Conservation (phyloP, 2,888 invertebrate species). For the Morpho deidamia region DNA sequence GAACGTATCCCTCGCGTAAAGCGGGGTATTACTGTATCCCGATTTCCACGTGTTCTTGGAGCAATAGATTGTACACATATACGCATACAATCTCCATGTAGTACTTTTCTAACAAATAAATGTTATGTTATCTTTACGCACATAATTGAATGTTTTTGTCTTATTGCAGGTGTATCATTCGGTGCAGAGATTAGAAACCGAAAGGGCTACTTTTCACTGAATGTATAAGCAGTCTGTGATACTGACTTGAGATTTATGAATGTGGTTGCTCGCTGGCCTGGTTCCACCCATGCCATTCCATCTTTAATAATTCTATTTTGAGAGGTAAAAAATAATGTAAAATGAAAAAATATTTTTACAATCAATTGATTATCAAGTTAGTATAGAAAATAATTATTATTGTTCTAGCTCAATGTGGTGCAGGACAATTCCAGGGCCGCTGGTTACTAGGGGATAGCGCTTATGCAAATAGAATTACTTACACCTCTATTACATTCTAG, state of each 20-base stretch:
- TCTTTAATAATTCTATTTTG: not conserved
- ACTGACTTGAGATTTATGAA: constrained; percentile 2
- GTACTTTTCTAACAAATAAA: not conserved
- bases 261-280: constrained; percentile 1
- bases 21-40: too few relatives aligned
- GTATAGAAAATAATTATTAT: not conserved
- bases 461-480: constrained; percentile 1
- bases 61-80: constrained; percentile 5
- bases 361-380: not conserved
- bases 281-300: constrained; percentile 1
- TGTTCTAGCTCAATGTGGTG: constrained; percentile 1
- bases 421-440: not conserved
- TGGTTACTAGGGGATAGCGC: constrained; percentile 8
- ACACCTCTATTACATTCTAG: constrained; percentile 3
- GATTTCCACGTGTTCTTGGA: constrained; percentile 4
- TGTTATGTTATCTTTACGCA: not conserved
- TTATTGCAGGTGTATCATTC: not conserved
- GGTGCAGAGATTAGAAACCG: not conserved
- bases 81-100: not conserved
- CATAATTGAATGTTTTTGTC: not conserved
- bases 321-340: not conserved
- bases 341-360: not conserved
- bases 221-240: constrained; percentile 3
- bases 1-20: too few relatives aligned
- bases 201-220: constrained; percentile 1